phyloP scores from a whole-genome alignment of 1,140 invertebrate genomes.

The Leptopilina boulardi region DNA sequence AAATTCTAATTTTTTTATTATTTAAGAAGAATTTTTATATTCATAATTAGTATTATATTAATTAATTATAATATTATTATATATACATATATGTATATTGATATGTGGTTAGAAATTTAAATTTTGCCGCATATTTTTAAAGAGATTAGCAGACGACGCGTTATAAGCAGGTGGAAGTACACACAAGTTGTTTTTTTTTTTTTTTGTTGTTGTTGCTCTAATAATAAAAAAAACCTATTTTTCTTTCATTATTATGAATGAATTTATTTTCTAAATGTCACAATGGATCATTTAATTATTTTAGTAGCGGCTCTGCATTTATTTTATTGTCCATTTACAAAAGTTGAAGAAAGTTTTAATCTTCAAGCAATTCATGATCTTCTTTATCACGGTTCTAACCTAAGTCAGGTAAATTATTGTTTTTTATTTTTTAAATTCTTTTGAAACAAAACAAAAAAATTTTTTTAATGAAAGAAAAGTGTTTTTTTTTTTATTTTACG shows the following conservation, averaged over 20 bases:
- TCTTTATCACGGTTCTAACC: slow-evolving; percentile 89
- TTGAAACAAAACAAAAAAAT: neutral
- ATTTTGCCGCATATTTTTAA: too few relatives aligned
- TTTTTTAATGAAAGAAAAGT: neutral
- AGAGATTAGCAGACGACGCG: slow-evolving; percentile 9
- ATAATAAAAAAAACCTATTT: neutral
- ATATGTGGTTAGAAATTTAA: too few relatives aligned
- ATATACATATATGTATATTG: too few relatives aligned
- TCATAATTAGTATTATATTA: too few relatives aligned
- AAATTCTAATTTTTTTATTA: too few relatives aligned
- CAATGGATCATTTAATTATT: slow-evolving; percentile 74
- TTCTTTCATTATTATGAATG: slow-evolving; percentile 11
- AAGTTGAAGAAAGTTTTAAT: slow-evolving; percentile 99
- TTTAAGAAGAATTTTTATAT: too few relatives aligned
- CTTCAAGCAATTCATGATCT: slow-evolving; percentile 98
- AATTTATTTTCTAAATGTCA: slow-evolving; percentile 30
- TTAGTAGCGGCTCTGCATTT: slow-evolving; percentile 86
- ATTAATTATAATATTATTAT: too few relatives aligned
- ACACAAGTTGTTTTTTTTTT: neutral
- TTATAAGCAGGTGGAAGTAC: neutral
- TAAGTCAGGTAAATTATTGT: slow-evolving; percentile 88
- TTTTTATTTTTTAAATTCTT: neutral
- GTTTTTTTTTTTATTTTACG: neutral
- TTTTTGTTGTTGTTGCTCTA: too few relatives aligned
- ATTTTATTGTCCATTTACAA: slow-evolving; percentile 95